A percentile compares a stretch with the other conserved stretches of the same genome.
phyloP scores from a whole-genome alignment of 2,113 vertebrate genomes.

The Saguinus midas region DNA sequence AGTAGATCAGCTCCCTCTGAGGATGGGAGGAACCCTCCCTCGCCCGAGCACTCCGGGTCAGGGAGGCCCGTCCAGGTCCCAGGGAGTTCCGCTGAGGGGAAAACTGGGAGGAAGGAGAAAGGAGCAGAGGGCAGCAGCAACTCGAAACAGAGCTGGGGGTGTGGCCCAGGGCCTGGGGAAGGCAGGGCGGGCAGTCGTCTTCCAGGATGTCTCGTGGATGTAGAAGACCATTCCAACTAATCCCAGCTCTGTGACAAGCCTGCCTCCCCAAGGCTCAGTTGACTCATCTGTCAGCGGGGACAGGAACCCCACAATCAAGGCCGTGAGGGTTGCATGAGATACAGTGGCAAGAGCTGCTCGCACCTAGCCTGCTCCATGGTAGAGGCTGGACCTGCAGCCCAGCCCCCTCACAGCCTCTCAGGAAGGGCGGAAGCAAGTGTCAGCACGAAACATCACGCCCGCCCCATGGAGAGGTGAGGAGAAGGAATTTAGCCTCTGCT shows the following conservation, averaged over 20 bases:
- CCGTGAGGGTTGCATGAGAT: rapidly evolving
- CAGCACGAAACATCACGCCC: no score
- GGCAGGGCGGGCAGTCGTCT: not conserved
- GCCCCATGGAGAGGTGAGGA: not conserved
- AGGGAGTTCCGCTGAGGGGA: not conserved
- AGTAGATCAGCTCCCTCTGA: not conserved
- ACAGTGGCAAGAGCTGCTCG: rapidly evolving
- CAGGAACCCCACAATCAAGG: not conserved
- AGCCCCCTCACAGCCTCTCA: rapidly evolving
- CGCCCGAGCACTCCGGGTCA: not conserved
- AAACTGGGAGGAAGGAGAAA: not conserved
- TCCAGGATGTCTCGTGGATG: no score
- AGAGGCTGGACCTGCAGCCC: not conserved
- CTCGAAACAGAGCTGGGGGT: not conserved
- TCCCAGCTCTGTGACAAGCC: not conserved
- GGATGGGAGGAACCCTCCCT: not conserved
- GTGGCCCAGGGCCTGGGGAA: no score
- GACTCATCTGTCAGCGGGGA: not conserved
- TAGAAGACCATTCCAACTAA: not conserved
- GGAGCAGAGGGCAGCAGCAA: rapidly evolving
- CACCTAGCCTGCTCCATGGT: not conserved
- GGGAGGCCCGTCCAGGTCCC: not conserved
- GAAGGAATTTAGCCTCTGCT: rapidly evolving
- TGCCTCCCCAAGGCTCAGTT: not conserved
- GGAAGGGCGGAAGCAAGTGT: rapidly evolving